Conservation (phyloP, 1,140 invertebrate genomes). For the Danaus plexippus region DNA sequence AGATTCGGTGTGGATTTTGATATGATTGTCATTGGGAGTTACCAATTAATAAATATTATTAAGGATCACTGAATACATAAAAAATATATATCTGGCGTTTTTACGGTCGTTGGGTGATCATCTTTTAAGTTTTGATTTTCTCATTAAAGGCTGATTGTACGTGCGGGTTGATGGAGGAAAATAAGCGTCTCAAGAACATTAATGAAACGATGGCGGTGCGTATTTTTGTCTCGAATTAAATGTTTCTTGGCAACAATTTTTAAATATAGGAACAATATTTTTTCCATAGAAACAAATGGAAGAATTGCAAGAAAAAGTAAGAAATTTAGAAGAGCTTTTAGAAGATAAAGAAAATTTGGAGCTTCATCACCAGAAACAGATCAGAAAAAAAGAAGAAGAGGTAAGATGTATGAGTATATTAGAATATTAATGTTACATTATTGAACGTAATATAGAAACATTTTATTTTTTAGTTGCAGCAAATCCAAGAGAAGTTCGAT, state of each 20-base stretch:
- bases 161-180: slow-evolving; percentile 44
- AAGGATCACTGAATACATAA: neutral
- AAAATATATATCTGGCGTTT: slow-evolving; percentile 4
- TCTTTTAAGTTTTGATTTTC: slow-evolving; percentile 4
- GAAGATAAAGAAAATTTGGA: slow-evolving; percentile 25
- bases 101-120: slow-evolving; percentile 1
- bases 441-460: neutral
- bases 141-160: slow-evolving; percentile 39
- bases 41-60: neutral
- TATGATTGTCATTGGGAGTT: neutral
- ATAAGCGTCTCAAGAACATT: slow-evolving; percentile 26
- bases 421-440: too few species aligned
- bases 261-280: neutral
- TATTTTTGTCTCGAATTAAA: neutral
- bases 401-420: slow-evolving; percentile 12
- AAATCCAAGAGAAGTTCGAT: slow-evolving; percentile 21
- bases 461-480: slow-evolving; percentile 22
- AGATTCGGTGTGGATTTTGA: neutral
- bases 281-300: slow-evolving; percentile 25
- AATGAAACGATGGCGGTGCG: slow-evolving; percentile 35
- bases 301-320: slow-evolving; percentile 22
- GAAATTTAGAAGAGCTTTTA: slow-evolving; percentile 26
- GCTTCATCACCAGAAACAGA: slow-evolving; percentile 22
- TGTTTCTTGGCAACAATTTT: neutral
- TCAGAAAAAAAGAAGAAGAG: slow-evolving; percentile 31